phyloP scores from a whole-genome alignment of 2,888 invertebrate species.

The Lithodes maja region DNA sequence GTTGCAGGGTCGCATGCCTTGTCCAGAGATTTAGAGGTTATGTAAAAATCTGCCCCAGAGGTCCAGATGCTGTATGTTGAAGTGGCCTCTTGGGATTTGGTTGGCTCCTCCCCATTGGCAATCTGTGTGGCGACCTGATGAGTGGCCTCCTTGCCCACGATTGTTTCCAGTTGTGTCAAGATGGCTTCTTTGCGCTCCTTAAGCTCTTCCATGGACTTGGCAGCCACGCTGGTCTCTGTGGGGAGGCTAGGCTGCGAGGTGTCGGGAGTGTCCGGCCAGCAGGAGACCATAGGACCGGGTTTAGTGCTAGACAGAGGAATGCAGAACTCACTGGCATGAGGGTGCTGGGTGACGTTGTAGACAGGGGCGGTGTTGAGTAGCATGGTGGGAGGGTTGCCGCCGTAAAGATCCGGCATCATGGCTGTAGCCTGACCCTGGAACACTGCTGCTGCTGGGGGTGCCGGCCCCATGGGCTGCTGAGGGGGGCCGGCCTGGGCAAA shows the following conservation, averaged over 20 bases:
- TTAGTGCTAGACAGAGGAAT: conserved; percentile 54
- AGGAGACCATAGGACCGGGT: conserved; percentile 47
- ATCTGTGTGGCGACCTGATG: conserved; percentile 72
- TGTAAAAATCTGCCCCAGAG: conserved; percentile 72
- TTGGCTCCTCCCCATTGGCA: conserved; percentile 62
- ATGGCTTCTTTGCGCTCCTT: conserved; percentile 81
- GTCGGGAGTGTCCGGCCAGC: conserved; percentile 52
- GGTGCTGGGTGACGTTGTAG: conserved; percentile 52
- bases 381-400: conserved; percentile 53
- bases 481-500: conserved; percentile 56
- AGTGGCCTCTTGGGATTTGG: conserved; percentile 61
- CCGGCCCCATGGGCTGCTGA: conserved; percentile 40
- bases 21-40: conserved; percentile 64
- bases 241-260: conserved; percentile 21
- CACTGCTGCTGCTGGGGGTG: conserved; percentile 46
- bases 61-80: conserved; percentile 73
- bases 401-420: conserved; percentile 55
- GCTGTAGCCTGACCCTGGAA: conserved; percentile 56
- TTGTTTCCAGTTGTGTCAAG: conserved; percentile 79
- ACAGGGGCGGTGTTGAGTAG: conserved; percentile 55
- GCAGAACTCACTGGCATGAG: conserved; percentile 49
- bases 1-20: conserved; percentile 56
- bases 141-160: conserved; percentile 72
- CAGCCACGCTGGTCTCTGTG: conserved; percentile 55
- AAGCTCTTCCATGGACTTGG: conserved; percentile 77